Conservation (phyloP, 1,140 invertebrate genomes). For the Laupala kohalensis region DNA sequence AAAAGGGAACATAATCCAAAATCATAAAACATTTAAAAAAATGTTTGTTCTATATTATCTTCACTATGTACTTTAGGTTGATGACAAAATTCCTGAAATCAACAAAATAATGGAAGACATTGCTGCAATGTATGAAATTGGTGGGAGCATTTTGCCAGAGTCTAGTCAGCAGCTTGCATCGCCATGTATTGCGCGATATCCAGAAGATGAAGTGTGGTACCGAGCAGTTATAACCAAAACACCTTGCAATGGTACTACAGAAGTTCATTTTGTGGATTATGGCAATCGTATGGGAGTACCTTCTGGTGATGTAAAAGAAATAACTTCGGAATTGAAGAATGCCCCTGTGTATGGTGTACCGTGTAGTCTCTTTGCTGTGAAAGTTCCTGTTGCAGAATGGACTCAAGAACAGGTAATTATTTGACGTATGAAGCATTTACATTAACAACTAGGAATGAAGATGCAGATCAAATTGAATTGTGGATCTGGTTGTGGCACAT, state of each 20-base stretch:
- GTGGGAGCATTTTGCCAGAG: constrained; percentile 11
- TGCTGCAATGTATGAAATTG: constrained; percentile 21
- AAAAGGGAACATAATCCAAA: too few relatives aligned
- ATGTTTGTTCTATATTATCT: neutral
- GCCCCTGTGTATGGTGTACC: constrained; percentile 27
- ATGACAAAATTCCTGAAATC: constrained; percentile 26
- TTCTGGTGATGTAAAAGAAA: constrained; percentile 25
- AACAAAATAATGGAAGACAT: constrained; percentile 29
- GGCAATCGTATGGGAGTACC: constrained; percentile 30
- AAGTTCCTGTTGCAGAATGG: constrained; percentile 16
- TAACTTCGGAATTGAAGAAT: constrained; percentile 20
- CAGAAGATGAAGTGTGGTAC: constrained; percentile 38
- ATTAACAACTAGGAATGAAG: too few relatives aligned
- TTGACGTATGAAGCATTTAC: too few relatives aligned
- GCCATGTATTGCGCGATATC: constrained; percentile 37
- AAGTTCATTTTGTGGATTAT: constrained; percentile 43
- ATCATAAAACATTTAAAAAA: too few relatives aligned
- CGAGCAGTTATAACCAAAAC: constrained; percentile 33
- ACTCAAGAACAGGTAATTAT: constrained; percentile 17
- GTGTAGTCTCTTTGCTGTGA: constrained; percentile 25
- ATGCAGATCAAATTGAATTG: too few relatives aligned
- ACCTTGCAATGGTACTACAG: constrained; percentile 19
- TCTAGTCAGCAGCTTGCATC: constrained; percentile 18
- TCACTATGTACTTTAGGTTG: constrained; percentile 25
- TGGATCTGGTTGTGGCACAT: too few relatives aligned